Evolutionary conservation across 2,888 invertebrate genomes (phyloP).

Genomic region (Drosophila borborema): DNA sequence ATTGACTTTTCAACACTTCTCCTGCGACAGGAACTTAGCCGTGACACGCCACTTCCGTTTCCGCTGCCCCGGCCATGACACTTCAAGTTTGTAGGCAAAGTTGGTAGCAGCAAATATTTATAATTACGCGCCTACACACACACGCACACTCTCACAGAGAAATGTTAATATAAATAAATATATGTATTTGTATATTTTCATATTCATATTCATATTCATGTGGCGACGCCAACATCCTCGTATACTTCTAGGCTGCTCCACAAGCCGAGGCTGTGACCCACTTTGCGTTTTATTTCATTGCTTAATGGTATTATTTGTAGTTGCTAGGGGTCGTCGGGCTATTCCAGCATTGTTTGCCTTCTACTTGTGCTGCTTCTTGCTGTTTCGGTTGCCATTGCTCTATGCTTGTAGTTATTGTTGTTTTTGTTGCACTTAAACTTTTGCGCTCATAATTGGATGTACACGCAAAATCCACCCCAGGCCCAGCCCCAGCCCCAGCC

Average conservation of each 20-base stretch:
- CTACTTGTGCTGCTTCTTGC: conserved; percentile 50
- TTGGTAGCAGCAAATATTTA: conserved; percentile 61
- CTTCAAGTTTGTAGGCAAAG: conserved; percentile 39
- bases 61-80: conserved; percentile 57
- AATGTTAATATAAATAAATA: not conserved
- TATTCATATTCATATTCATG: conserved; percentile 6
- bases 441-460: conserved; percentile 76
- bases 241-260: conserved; percentile 23
- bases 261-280: conserved; percentile 76
- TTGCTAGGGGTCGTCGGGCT: conserved; percentile 32
- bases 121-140: conserved; percentile 58
- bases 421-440: conserved; percentile 73
- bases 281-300: conserved; percentile 70
- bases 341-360: conserved; percentile 61
- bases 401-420: conserved; percentile 32
- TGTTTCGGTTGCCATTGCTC: conserved; percentile 19
- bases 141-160: not conserved
- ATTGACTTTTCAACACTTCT: conserved; percentile 70
- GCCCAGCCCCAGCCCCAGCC: conserved; percentile 5
- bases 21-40: conserved; percentile 62
- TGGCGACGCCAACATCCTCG: conserved; percentile 24
- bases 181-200: not conserved
- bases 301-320: conserved; percentile 69
- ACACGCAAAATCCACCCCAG: conserved; percentile 39
- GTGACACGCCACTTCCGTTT: conserved; percentile 80